phyloP scores from a whole-genome alignment of 2,113 vertebrate genomes.

The Epinephelus fuscoguttatus region DNA sequence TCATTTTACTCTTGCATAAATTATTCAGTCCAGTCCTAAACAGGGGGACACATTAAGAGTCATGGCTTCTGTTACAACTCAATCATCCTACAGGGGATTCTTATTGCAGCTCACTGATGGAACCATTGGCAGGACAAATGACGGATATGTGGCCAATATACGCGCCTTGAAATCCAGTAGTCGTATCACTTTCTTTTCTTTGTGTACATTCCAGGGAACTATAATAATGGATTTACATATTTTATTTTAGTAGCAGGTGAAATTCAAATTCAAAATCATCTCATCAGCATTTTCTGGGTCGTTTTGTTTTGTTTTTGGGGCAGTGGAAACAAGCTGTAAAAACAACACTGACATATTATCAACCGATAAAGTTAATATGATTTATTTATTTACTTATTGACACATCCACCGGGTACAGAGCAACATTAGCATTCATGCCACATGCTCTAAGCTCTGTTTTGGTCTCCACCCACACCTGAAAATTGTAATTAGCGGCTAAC shows the following conservation, averaged over 20 bases:
- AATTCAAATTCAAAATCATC: constrained; percentile 6
- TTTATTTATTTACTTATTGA: not conserved
- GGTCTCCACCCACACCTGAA: not conserved
- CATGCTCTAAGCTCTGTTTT: not conserved
- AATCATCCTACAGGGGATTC: constrained; percentile 63
- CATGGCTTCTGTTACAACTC: constrained; percentile 72
- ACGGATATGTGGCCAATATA: constrained; percentile 27
- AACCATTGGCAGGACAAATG: constrained; percentile 55
- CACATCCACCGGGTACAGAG: not conserved
- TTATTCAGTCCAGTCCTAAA: constrained; percentile 71
- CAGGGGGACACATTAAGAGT: constrained; percentile 69
- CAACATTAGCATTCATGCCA: not conserved
- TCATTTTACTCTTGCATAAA: constrained; percentile 76
- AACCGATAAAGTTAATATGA: not conserved
- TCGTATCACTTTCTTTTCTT: not conserved
- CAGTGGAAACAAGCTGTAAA: not conserved
- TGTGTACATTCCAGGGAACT: not conserved
- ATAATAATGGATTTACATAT: not conserved
- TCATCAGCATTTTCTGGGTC: not conserved
- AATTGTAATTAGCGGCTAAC: not conserved
- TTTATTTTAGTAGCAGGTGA: not conserved
- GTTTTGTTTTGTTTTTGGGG: not conserved
- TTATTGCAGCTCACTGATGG: constrained; percentile 55
- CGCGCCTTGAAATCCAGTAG: constrained; percentile 3
- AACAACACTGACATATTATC: not conserved